These are phyloP conservation scores for Oxytorus armatus DNA, from an alignment of 2,888 invertebrate species.

Conservation along the genomic window DNA sequence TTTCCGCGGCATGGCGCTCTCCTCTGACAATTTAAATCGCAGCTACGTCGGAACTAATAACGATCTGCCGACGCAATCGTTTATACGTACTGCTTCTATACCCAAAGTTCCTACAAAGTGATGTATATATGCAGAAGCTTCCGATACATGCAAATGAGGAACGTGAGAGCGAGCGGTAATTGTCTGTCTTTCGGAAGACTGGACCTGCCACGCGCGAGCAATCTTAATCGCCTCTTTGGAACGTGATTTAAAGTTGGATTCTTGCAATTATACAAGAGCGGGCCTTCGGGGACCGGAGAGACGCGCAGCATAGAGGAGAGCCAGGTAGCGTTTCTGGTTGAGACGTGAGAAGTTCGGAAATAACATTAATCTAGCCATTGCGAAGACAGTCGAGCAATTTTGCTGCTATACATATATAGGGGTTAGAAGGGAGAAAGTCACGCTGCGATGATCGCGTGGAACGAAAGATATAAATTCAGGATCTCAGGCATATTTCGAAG, in stretches of 20 bases:
- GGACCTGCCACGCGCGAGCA: constrained; percentile 31
- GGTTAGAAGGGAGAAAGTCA: not conserved
- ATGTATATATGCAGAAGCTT: not conserved
- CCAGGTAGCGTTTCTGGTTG: not conserved
- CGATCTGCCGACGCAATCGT: constrained; percentile 5
- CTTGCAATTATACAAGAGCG: constrained; percentile 44
- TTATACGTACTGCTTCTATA: not conserved
- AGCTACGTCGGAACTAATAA: constrained; percentile 15
- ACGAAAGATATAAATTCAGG: constrained; percentile 6
- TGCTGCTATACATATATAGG: not conserved
- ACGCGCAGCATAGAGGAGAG: not conserved
- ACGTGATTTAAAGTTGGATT: constrained; percentile 52
- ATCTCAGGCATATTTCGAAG: not conserved
- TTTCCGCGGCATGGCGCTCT: not conserved
- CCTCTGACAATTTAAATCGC: constrained; percentile 26
- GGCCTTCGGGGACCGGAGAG: not conserved
- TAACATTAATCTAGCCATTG: constrained; percentile 31
- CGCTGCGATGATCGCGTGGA: constrained; percentile 1
- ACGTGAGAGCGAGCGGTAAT: constrained; percentile 53
- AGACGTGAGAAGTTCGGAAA: constrained; percentile 35
- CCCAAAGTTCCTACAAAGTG: constrained; percentile 4
- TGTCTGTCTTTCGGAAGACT: constrained; percentile 42
- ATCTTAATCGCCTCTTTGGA: constrained; percentile 43
- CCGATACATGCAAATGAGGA: constrained; percentile 45
- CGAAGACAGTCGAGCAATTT: constrained; percentile 21